phyloP scores from a whole-genome alignment of 2,797 vertebrate genomes.

The Phalloptychus januarius region DNA sequence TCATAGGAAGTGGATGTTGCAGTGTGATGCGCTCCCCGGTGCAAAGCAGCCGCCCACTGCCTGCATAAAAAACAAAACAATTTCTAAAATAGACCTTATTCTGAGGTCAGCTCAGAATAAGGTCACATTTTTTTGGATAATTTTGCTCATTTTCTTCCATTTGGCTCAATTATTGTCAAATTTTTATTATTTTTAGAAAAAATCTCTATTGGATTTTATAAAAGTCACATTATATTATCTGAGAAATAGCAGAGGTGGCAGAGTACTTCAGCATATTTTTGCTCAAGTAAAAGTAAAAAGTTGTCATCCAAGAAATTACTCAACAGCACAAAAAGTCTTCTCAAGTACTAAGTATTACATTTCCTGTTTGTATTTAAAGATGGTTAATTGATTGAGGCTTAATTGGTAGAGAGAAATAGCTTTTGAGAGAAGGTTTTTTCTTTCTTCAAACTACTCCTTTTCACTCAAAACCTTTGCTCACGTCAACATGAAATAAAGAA shows the following conservation, averaged over 20 bases:
- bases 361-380: too few species aligned
- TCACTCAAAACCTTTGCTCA: too few species aligned
- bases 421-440: too few species aligned
- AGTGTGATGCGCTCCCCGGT: constrained; percentile 27
- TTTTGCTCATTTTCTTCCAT: not conserved
- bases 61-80: constrained; percentile 20
- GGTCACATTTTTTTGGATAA: constrained; percentile 1
- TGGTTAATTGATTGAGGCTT: too few species aligned
- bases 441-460: too few species aligned
- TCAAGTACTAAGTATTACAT: too few species aligned
- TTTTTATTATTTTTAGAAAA: not conserved
- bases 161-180: not conserved
- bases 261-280: too few species aligned
- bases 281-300: too few species aligned
- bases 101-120: constrained; percentile 16
- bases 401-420: too few species aligned
- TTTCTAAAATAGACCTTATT: constrained; percentile 29
- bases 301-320: too few species aligned
- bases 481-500: too few species aligned
- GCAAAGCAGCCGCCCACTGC: constrained; percentile 26
- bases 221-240: not conserved
- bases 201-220: not conserved
- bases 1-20: constrained; percentile 44
- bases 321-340: too few species aligned
- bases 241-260: not conserved